A percentile compares a stretch with the other conserved stretches of the same genome.
Evolutionary conservation across 2,113 vertebrate genomes (phyloP).

Genomic region (Hippocampus barbouri): DNA sequence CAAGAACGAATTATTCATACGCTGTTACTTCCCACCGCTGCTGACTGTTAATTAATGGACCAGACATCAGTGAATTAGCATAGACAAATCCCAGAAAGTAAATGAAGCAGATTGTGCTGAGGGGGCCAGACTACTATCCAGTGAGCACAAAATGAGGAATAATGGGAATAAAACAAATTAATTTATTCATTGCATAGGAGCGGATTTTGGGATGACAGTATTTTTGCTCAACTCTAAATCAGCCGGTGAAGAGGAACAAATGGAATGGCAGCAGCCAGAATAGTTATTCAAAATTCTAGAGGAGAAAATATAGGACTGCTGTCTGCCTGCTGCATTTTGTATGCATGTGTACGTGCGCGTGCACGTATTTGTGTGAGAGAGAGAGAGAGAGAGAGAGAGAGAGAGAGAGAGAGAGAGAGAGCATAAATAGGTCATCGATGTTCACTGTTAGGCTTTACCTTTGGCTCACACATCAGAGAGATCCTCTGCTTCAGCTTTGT

Average conservation of each 20-base stretch:
- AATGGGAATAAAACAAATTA: slow-evolving; percentile 17
- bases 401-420: slow-evolving; percentile 20
- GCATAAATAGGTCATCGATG: slow-evolving; percentile 53
- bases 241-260: slow-evolving; percentile 8
- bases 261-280: background rate
- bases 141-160: slow-evolving; percentile 8
- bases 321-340: slow-evolving; percentile 16
- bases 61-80: slow-evolving; percentile 36
- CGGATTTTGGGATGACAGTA: slow-evolving; percentile 46
- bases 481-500: slow-evolving; percentile 30
- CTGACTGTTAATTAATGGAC: slow-evolving; percentile 25
- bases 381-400: slow-evolving; percentile 15
- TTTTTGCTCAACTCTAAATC: slow-evolving; percentile 13
- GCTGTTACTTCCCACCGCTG: background rate
- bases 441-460: slow-evolving; percentile 52
- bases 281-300: slow-evolving; percentile 1
- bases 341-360: too few relatives aligned
- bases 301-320: slow-evolving; percentile 10
- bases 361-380: background rate
- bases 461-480: slow-evolving; percentile 46
- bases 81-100: slow-evolving; percentile 25
- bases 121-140: slow-evolving; percentile 35
- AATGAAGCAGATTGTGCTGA: slow-evolving; percentile 12
- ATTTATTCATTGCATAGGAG: slow-evolving; percentile 37
- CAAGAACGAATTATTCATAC: background rate